Evolutionary conservation across 2,888 invertebrate species (phyloP).

Genomic region (Steinernema hermaphroditum): DNA sequence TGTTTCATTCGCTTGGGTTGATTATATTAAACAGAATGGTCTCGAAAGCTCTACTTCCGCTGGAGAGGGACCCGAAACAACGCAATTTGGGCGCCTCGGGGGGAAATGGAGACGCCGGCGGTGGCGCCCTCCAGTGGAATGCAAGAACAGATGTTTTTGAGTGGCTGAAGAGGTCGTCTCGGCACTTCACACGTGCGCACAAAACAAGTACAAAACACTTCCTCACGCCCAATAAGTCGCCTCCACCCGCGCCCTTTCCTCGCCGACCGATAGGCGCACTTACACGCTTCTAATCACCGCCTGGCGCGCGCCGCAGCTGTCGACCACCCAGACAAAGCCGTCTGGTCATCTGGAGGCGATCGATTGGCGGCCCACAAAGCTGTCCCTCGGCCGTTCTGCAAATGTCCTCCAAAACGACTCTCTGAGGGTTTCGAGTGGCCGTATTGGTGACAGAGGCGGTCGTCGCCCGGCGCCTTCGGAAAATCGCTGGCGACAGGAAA

Average conservation of each 20-base stretch:
- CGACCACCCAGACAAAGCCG: neutral
- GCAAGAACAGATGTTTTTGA: slow-evolving; percentile 22
- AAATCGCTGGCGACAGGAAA: neutral
- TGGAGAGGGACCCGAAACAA: too few relatives aligned
- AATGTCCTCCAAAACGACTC: neutral
- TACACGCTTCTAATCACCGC: slow-evolving; percentile 12
- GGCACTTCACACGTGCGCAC: neutral
- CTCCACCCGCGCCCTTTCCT: neutral
- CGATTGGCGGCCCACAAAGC: slow-evolving; percentile 16
- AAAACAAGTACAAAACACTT: slow-evolving; percentile 16
- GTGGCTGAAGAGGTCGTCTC: neutral
- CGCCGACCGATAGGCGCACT: neutral
- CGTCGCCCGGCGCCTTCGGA: too few relatives aligned
- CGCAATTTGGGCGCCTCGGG: too few relatives aligned
- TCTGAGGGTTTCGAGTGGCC: neutral
- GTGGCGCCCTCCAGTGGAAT: neutral
- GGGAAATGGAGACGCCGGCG: neutral
- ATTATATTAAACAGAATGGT: neutral
- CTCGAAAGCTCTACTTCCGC: too few relatives aligned
- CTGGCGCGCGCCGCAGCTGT: slow-evolving; percentile 23
- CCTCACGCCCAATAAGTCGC: neutral
- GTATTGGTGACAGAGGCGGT: neutral
- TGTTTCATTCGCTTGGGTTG: slow-evolving; percentile 17
- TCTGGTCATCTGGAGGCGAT: slow-evolving; percentile 20
- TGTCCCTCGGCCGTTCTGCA: neutral